Evolutionary conservation across 1,140 invertebrate species (phyloP), one percentile per base, ranked within the genome.

Genomic region (Drosophila repletoides): DNA sequence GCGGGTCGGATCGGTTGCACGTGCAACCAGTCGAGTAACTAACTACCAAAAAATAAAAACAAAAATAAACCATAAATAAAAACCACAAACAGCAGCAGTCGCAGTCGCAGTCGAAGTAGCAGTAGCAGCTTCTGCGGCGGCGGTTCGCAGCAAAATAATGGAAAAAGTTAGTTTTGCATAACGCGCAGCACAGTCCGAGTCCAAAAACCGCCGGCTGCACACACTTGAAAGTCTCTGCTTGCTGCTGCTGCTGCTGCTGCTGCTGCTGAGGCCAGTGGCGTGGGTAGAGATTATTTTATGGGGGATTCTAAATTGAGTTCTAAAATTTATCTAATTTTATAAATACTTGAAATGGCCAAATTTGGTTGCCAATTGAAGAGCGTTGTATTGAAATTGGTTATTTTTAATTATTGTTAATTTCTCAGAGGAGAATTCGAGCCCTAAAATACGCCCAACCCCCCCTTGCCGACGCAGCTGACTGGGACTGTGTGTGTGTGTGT

Each of bases 161-260:
- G 80, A 86, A 84, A 84, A 84, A 84, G 80, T 84, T 84, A 86
- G 77, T 84, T 83, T 83, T 84, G 79, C 77, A 83, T 83, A 83
- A 79, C 80, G 77, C 79, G 72, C 76, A 64, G 75, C n/a, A n/a
- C n/a, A 69, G 61, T 64, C 55, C 51, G 55, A 28, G 56, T 51
- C 56, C 26, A 63, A 49, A n/a, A n/a, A n/a, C n/a, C 24, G 40
- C 28, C 69, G 22, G 49, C 49, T 46, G 66, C 69, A 71, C 69
- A 71, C 76, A 80, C 76, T 80, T 79, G 76, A 80, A 80, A 74
- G 43, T 80, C 76, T 33, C 43, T 56, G n/a, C n/a, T n/a, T n/a
- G n/a, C n/a, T n/a, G n/a, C n/a, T n/a, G n/a, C n/a, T n/a, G n/a
- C n/a, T n/a, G n/a, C n/a, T n/a, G n/a, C n/a, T n/a, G n/a, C n/a